Conservation (phyloP, 1,140 invertebrate genomes). For the Drosophila nigrodunni region DNA sequence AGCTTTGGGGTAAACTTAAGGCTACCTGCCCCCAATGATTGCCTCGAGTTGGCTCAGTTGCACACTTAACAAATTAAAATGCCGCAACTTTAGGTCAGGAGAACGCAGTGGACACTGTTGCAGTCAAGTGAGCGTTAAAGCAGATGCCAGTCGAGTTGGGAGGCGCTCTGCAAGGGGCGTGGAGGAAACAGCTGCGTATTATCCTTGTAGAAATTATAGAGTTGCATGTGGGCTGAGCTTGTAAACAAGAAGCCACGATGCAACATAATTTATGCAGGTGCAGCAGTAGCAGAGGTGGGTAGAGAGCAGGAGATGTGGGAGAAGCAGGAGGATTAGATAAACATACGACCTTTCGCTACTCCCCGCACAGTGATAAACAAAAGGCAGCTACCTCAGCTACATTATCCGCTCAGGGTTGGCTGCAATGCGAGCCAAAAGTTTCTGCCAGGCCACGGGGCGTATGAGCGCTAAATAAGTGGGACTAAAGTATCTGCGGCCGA, state of each 20-base stretch:
- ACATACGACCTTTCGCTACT: conserved; percentile 22
- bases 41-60: conserved; percentile 43
- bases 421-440: conserved; percentile 14
- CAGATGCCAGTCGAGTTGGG: conserved; percentile 7
- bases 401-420: conserved; percentile 11
- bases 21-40: conserved; percentile 19
- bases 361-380: conserved; percentile 50
- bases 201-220: conserved; percentile 51
- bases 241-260: conserved; percentile 27
- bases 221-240: conserved; percentile 27
- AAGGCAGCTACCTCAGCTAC: conserved; percentile 31
- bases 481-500: conserved; percentile 52
- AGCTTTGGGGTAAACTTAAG: conserved; percentile 46
- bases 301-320: not conserved
- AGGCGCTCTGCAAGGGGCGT: conserved; percentile 10
- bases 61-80: conserved; percentile 78
- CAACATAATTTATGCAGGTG: conserved; percentile 57
- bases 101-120: conserved; percentile 13
- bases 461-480: conserved; percentile 79
- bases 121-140: conserved; percentile 50
- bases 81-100: conserved; percentile 43
- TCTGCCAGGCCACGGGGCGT: conserved; percentile 62
- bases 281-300: not conserved
- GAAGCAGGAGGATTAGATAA: conserved; percentile 13
- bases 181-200: conserved; percentile 14